Evolutionary conservation across 1,140 invertebrate species (phyloP), one percentile per base, ranked within the genome.

Genomic region (Copidosoma floridanum): DNA sequence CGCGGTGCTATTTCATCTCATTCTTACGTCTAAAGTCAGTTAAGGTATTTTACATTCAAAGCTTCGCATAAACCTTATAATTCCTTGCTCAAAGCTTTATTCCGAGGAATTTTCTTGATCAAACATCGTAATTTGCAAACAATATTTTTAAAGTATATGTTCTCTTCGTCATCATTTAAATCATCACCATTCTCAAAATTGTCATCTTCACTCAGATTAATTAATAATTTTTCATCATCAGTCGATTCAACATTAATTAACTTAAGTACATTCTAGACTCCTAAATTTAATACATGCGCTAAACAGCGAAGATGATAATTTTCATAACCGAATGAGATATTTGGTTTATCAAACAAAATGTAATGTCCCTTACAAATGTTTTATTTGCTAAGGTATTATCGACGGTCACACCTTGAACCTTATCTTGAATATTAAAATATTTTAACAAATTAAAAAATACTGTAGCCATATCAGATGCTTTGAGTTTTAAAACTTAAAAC

Each of bases 381-480:
- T 61, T 64, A 56, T 67, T 67, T 37, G 66, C 56, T 37, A 60
- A 57, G 16, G 65, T 64, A 51, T 65, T 67, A 32, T 66, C 64
- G n/a, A 67, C 65, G 4, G 63, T 62, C 3, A 65, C 62, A 5
- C 55, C 61, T 48, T 70, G 65, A 55, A 74, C 65, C 67, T 71
- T 70, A 64, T 72, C 54, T 57, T 57, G 55, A 65, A 71, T 57
- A 37, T 52, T 61, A 64, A 68, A 72, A 57, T 66, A 56, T 62
- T 61, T 55, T 55, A 71, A 59, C 60, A 58, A 65, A 63, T 64
- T 64, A 40, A 66, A 66, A 61, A 73, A 72, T 67, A 72, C 66
- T 55, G 54, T 57, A 53, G 70, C 71, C 65, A 74, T 75, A 66
- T 72, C 71, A 61, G 70, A 46, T 46, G 70, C 72, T 63, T 70